These are phyloP conservation scores for Thamnophis elegans DNA, from an alignment of 2,797 vertebrate species.

Conservation along the genomic window DNA sequence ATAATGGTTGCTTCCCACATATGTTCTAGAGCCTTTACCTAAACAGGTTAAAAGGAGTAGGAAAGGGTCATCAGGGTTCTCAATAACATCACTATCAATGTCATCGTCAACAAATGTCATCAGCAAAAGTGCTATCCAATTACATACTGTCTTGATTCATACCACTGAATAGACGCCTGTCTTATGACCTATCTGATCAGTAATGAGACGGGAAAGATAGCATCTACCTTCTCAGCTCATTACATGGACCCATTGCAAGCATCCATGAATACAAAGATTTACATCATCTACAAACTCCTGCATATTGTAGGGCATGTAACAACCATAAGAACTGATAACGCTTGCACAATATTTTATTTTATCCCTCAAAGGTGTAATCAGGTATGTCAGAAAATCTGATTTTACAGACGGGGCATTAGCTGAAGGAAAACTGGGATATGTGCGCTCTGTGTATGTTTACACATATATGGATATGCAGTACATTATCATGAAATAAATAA, in stretches of 20 bases:
- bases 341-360: not conserved
- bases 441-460: not conserved
- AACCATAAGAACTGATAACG: fast-evolving
- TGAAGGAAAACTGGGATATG: not conserved
- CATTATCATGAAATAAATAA: not conserved
- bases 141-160: not conserved
- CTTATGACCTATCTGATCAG: not conserved
- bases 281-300: not conserved
- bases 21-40: not conserved
- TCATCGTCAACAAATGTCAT: not conserved
- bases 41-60: not conserved
- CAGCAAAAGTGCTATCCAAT: not conserved
- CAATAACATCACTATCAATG: not conserved
- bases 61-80: not conserved
- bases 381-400: not conserved
- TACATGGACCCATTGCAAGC: not conserved
- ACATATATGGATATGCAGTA: not conserved
- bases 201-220: slow-evolving; percentile 1
- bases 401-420: not conserved
- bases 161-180: not conserved
- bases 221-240: slow-evolving; percentile 7
- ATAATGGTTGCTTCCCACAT: slow-evolving; percentile 5
- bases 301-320: not conserved
- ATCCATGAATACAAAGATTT: not conserved
- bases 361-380: not conserved